Evolutionary conservation across 2,797 vertebrate species (phyloP), one percentile per base, ranked within the genome.

Genomic region (Sternarchorhynchus goeldii): DNA sequence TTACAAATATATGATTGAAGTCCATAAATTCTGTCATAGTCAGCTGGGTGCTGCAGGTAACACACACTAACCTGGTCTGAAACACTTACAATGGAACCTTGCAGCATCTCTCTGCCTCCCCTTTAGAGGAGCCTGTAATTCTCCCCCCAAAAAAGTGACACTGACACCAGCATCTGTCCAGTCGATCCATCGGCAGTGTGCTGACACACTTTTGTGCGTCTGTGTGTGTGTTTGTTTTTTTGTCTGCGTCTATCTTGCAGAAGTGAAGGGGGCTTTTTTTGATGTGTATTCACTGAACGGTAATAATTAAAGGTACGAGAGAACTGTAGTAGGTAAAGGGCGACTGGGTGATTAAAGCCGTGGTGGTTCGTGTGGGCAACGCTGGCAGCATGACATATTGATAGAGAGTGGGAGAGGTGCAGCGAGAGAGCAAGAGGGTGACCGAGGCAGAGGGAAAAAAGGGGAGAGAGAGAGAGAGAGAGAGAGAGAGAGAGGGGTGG

Each of bases 291-390:
- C 57, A n/a, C 21, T 21, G 55, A 71, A 71, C 34, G 21, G 57
- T 58, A 36, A 71, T 71, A 18, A 58, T 39, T 3, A 25, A 21
- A 39, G 18, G 69, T 31, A 18, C 14, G 32, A 71, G 7, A 21
- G 55, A 21, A 21, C 10, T 57, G 31, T 20, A 18, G 16, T 55
- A 39, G 50, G 67, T 55, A 32, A 53, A 70, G 25, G 34, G 67
- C 16, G 32, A 21, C 68, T 58, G 17, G 8, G 32, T n/a, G 36
- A 73, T 50, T 39, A 55, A 73, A 53, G 70, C 29, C 50, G 63
- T 79, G 55, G 59, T 66, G 45, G 12, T 57, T 77, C 65, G 72
- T 67, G 18, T 79, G 66, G 87, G 86, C 81, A 81, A 82, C 82
- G 60, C 57, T 21, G 64, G 86, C 82, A 82, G 82, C 78, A 64